Percentiles rank a stretch among this genome's conserved stretches.
Conservation (phyloP, 1,140 invertebrate species). For the Monochamus saltuarius region DNA sequence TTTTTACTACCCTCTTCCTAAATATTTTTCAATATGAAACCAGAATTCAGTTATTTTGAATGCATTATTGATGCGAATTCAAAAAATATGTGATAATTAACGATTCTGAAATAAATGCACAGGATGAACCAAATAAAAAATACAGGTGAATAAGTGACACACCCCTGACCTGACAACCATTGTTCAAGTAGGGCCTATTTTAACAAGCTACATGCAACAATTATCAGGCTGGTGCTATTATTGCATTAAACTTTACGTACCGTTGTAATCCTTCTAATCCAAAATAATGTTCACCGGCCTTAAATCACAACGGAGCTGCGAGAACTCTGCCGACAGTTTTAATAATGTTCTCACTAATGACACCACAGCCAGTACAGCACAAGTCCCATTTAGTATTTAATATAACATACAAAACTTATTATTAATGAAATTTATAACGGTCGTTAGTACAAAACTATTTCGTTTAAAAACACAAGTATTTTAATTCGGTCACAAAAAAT, state of each 20-base stretch:
- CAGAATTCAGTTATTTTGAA: no score
- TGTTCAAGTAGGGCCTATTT: not conserved
- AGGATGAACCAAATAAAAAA: not conserved
- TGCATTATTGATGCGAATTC: no score
- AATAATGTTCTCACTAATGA: constrained; percentile 35
- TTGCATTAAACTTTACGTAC: constrained; percentile 22
- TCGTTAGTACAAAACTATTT: not conserved
- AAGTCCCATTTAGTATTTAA: constrained; percentile 38
- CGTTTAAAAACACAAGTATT: constrained; percentile 11
- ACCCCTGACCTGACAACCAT: constrained; percentile 30
- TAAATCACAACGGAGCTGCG: constrained; percentile 15
- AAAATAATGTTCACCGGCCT: constrained; percentile 6
- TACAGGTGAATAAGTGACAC: constrained; percentile 35
- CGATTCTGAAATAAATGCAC: no score
- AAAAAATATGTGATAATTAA: no score
- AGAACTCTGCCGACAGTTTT: constrained; percentile 9
- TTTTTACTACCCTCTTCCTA: no score
- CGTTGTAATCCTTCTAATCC: constrained; percentile 22
- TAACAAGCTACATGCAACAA: not conserved
- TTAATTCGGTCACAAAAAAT: constrained; percentile 26
- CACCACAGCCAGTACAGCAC: constrained; percentile 36
- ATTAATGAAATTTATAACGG: not conserved
- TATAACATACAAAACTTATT: constrained; percentile 14
- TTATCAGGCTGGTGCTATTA: not conserved
- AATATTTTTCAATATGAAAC: no score